Percentiles rank a stretch among this genome's conserved stretches.
phyloP scores from a whole-genome alignment of 2,113 vertebrate species.

The Rhynchopsitta pachyrhyncha region DNA sequence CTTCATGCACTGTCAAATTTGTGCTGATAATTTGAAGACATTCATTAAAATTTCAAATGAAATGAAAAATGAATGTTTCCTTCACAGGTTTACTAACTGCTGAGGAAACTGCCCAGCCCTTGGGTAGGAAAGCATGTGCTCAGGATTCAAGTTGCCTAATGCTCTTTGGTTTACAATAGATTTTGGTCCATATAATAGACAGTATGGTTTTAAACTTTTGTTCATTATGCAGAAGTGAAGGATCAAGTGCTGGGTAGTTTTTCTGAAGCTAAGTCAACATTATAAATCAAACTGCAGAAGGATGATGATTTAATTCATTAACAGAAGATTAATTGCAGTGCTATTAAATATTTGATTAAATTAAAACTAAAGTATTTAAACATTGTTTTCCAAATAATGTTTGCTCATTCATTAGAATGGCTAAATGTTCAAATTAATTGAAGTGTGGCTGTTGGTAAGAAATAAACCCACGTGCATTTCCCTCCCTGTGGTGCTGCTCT shows the following conservation, averaged over 20 bases:
- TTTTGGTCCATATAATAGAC: too few relatives aligned
- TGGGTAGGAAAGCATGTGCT: not conserved
- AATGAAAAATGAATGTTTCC: not conserved
- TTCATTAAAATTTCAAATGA: not conserved
- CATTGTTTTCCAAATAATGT: conserved; percentile 71
- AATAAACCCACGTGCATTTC: not conserved
- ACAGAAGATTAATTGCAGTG: conserved; percentile 68
- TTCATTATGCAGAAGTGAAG: not conserved
- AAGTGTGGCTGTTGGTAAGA: not conserved
- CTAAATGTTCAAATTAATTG: conserved; percentile 3
- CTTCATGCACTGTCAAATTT: not conserved
- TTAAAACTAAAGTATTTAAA: conserved; percentile 70
- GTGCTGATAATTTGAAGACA: not conserved
- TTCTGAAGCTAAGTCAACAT: conserved; percentile 7
- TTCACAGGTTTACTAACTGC: not conserved
- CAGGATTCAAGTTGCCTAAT: not conserved
- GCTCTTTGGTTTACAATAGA: not conserved
- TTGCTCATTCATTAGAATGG: conserved; percentile 64
- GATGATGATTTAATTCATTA: conserved; percentile 61
- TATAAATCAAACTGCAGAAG: conserved; percentile 51
- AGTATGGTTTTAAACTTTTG: not conserved
- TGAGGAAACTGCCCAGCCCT: not conserved
- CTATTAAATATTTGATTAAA: conserved; percentile 75
- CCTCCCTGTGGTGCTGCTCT: not conserved
- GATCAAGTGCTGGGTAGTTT: not conserved